Conservation (phyloP, 1,140 invertebrate species). For the Battus philenor region DNA sequence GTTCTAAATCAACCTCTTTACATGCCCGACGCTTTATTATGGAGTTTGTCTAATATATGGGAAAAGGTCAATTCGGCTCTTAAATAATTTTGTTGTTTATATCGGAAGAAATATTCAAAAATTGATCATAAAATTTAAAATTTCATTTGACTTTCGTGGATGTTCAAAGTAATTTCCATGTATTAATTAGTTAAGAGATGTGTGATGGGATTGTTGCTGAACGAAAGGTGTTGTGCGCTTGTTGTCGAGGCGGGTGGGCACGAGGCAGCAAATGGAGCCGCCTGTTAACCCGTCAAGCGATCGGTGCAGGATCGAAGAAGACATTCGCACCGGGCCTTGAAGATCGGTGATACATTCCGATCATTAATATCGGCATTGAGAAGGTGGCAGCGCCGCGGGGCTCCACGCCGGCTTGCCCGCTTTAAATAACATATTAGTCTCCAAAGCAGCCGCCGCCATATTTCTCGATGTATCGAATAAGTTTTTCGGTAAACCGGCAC, state of each 20-base stretch:
- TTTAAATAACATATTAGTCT: conserved; percentile 63
- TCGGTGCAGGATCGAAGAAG: conserved; percentile 29
- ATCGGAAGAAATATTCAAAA: no score
- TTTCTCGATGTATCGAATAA: conserved; percentile 55
- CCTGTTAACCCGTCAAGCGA: conserved; percentile 15
- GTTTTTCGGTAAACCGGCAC: conserved; percentile 57
- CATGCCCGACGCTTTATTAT: conserved; percentile 8
- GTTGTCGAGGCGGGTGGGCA: conserved; percentile 1
- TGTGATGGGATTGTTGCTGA: background rate
- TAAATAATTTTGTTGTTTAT: no score
- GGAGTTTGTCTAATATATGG: conserved; percentile 2
- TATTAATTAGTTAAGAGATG: no score
- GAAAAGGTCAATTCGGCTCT: conserved; percentile 1
- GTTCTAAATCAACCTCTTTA: conserved; percentile 12
- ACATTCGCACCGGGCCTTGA: conserved; percentile 36
- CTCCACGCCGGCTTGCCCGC: conserved; percentile 33
- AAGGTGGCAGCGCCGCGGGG: conserved; percentile 56
- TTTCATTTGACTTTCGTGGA: no score
- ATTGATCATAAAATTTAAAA: no score
- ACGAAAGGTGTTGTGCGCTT: background rate
- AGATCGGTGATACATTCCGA: conserved; percentile 50
- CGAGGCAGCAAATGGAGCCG: background rate
- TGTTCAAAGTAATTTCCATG: no score
- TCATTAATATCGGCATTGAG: conserved; percentile 65
- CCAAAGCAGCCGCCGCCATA: conserved; percentile 60